Percentiles rank a stretch among this genome's conserved stretches.
phyloP scores from a whole-genome alignment of 2,113 vertebrate genomes.

The Leucoraja erinaceus region DNA sequence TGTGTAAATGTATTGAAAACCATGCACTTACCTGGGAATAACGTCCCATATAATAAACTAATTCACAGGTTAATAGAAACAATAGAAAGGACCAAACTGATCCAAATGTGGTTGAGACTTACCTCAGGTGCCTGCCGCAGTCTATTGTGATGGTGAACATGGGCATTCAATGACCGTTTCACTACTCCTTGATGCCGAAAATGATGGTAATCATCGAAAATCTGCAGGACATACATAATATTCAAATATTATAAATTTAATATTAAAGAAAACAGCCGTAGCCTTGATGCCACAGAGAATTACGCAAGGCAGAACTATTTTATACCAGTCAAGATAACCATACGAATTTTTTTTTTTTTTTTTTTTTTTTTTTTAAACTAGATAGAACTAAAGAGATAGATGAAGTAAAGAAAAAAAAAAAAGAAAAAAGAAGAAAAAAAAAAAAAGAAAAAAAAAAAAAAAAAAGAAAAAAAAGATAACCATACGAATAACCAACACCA shows the following conservation, averaged over 20 bases:
- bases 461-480: too few species aligned
- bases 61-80: not conserved
- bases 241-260: not conserved
- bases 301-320: too few species aligned
- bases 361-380: too few species aligned
- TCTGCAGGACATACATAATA: slow-evolving; percentile 56
- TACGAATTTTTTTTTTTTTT: too few species aligned
- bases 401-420: too few species aligned
- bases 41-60: not conserved
- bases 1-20: not conserved
- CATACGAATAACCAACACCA: not conserved
- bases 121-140: slow-evolving; percentile 77
- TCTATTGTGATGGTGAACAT: slow-evolving; percentile 67
- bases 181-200: slow-evolving; percentile 73
- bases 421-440: too few species aligned
- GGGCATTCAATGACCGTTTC: slow-evolving; percentile 78
- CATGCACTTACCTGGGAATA: not conserved
- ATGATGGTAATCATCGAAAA: slow-evolving; percentile 87
- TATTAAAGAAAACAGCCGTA: not conserved
- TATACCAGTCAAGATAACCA: not conserved
- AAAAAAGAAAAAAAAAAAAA: too few species aligned
- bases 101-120: slow-evolving; percentile 36
- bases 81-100: not conserved
- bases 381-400: too few species aligned
- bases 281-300: too few species aligned